Percentiles rank a stretch among this genome's conserved stretches.
Conservation (phyloP, 2,888 invertebrate genomes). For the Drosophila colorata region DNA sequence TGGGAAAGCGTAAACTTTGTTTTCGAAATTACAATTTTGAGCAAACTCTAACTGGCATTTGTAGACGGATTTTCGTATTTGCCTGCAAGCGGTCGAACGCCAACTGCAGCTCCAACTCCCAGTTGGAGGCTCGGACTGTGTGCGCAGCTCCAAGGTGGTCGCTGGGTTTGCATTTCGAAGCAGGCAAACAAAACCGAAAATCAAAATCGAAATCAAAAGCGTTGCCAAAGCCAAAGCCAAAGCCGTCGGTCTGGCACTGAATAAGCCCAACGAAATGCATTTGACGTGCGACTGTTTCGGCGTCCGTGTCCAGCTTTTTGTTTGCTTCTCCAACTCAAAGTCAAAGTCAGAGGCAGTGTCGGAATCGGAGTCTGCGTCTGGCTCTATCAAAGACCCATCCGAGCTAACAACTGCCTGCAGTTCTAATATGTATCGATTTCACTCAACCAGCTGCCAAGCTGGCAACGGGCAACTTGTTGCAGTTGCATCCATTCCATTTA, state of each 20-base stretch:
- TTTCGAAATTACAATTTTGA: conserved; percentile 70
- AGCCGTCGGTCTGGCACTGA: conserved; percentile 21
- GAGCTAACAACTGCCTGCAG: conserved; percentile 46
- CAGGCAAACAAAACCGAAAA: conserved; percentile 45
- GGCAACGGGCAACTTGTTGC: conserved; percentile 59
- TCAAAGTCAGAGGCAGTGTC: conserved; percentile 18
- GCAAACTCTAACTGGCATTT: conserved; percentile 39
- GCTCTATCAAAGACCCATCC: conserved; percentile 12
- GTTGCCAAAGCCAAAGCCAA: conserved; percentile 32
- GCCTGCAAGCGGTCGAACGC: conserved; percentile 45
- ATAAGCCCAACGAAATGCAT: conserved; percentile 47
- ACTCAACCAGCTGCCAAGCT: conserved; percentile 35
- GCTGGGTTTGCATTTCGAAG: conserved; percentile 15
- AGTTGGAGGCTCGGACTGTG: conserved; percentile 5
- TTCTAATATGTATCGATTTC: conserved; percentile 73
- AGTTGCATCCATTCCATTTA: conserved; percentile 48
- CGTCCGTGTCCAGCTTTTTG: conserved; percentile 22
- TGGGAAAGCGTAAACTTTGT: conserved; percentile 78
- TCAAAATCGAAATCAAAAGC: conserved; percentile 43
- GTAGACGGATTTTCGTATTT: conserved; percentile 39
- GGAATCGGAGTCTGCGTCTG: background rate
- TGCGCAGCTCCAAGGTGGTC: conserved; percentile 55
- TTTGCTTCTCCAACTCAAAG: conserved; percentile 39
- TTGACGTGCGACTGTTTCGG: conserved; percentile 41
- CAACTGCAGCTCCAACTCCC: background rate